Percentiles rank a stretch among this genome's conserved stretches.
Conservation (phyloP, 1,140 invertebrate genomes). For the Argopecten irradians region DNA sequence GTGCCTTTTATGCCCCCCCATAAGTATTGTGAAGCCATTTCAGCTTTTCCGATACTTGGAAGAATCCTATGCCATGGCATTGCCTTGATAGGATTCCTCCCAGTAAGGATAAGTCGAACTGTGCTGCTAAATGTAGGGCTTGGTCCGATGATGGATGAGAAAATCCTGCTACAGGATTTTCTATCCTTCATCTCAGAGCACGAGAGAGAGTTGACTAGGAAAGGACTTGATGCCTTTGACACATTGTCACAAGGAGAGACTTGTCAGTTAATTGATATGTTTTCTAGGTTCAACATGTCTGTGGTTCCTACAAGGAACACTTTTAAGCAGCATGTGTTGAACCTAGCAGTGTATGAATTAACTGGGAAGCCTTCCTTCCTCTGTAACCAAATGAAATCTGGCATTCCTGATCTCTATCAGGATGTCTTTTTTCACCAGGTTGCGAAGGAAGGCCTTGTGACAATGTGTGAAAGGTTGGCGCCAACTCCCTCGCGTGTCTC, state of each 20-base stretch:
- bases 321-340: neutral
- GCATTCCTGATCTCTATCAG: neutral
- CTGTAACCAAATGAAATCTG: neutral
- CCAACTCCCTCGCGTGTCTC: neutral
- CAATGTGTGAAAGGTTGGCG: neutral
- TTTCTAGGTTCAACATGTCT: neutral
- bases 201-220: neutral
- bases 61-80: neutral
- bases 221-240: neutral
- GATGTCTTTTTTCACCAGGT: neutral
- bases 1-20: neutral
- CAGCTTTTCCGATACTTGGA: neutral
- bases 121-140: neutral
- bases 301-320: neutral
- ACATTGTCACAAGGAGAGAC: neutral
- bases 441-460: neutral
- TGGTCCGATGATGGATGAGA: neutral
- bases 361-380: neutral
- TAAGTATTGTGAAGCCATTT: neutral
- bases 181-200: neutral
- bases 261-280: neutral
- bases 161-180: neutral
- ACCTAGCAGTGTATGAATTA: neutral
- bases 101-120: neutral
- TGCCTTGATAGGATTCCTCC: neutral